Evolutionary conservation across 2,113 vertebrate genomes (phyloP).

Genomic region (Charina bottae): DNA sequence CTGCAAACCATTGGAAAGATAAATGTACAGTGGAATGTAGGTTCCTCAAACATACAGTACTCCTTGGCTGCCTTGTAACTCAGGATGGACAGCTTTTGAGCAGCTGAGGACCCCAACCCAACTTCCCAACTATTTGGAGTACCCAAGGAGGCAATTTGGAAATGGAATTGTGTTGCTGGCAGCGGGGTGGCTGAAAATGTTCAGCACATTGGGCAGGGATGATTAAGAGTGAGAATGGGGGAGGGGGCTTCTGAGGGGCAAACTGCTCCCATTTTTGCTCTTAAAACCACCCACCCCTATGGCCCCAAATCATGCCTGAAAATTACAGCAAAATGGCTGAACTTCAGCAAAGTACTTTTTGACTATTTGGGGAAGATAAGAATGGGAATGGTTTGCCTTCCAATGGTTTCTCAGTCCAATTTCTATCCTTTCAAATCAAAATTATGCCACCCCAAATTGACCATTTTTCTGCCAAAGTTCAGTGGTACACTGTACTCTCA

Average conservation of each 20-base stretch:
- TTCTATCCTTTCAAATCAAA: background rate
- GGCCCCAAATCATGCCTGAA: background rate
- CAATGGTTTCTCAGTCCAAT: background rate
- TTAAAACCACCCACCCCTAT: background rate
- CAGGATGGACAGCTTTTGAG: background rate
- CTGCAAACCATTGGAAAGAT: background rate
- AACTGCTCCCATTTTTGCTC: background rate
- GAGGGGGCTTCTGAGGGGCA: background rate
- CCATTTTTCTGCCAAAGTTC: background rate
- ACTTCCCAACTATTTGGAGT: background rate
- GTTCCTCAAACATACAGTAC: background rate
- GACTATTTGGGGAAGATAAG: background rate
- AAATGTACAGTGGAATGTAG: background rate
- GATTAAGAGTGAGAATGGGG: background rate
- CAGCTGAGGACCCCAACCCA: background rate
- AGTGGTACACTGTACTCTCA: background rate
- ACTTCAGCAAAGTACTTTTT: background rate
- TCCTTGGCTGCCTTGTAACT: background rate
- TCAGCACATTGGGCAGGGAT: background rate
- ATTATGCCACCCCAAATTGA: background rate
- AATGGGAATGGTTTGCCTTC: background rate
- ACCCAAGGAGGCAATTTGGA: background rate
- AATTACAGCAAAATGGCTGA: background rate
- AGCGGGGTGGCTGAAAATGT: background rate
- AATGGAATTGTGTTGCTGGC: background rate